Conservation (phyloP, 2,113 vertebrate genomes). For the Motacilla alba region DNA sequence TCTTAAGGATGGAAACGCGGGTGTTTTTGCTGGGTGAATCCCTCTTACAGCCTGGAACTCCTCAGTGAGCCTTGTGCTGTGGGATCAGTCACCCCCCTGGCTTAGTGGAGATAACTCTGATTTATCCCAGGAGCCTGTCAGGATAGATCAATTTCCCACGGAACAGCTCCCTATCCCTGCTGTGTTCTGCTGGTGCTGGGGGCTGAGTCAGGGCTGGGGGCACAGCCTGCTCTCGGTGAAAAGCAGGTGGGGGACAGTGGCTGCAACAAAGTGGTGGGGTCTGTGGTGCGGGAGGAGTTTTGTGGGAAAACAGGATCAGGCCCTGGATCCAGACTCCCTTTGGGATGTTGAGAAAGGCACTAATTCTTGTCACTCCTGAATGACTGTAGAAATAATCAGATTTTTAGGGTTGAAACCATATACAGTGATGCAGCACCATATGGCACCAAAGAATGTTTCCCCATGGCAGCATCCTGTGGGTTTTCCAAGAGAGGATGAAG, state of each 20-base stretch:
- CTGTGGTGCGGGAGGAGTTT: not conserved
- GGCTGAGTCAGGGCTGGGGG: not conserved
- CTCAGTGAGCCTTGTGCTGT: rapidly evolving
- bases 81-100: not conserved
- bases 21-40: not conserved
- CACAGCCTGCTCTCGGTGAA: not conserved
- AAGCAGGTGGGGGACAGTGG: not conserved
- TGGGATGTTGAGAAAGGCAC: not conserved
- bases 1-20: not conserved
- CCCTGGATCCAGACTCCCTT: not conserved
- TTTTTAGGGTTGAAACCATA: not conserved
- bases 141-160: not conserved
- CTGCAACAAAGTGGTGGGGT: not conserved
- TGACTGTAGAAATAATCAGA: not conserved
- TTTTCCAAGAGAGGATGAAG: not conserved
- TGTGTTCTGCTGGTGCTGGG: not conserved
- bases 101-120: not conserved
- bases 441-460: not conserved
- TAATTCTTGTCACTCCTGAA: not conserved
- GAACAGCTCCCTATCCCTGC: not conserved
- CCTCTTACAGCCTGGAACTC: not conserved
- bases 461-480: not conserved
- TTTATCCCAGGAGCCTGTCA: not conserved
- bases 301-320: not conserved
- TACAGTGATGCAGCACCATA: rapidly evolving